Conservation (phyloP, 2,113 vertebrate species). For the Paramormyrops kingsleyae region DNA sequence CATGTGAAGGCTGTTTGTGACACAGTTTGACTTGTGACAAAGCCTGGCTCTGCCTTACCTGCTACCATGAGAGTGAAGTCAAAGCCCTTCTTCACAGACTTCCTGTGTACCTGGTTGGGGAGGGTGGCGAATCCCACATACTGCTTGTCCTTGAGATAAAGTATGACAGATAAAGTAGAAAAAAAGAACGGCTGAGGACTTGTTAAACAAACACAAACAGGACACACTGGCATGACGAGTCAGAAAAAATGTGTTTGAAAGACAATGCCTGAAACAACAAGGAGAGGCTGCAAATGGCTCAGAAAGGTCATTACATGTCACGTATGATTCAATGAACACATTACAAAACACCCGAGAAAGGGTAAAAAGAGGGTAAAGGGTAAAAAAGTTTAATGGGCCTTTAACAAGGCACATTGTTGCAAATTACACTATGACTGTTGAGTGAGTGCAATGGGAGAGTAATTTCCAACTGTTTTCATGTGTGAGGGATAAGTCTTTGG, state of each 20-base stretch:
- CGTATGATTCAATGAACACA: background rate
- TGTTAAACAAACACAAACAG: background rate
- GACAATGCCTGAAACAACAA: constrained; percentile 29
- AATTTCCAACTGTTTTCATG: background rate
- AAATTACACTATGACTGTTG: background rate
- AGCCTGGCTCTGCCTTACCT: constrained; percentile 58
- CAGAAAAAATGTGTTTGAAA: background rate
- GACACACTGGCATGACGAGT: background rate
- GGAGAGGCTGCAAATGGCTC: constrained; percentile 16
- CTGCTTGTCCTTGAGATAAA: constrained; percentile 81
- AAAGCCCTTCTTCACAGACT: constrained; percentile 97
- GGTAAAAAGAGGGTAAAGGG: background rate
- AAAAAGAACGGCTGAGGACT: background rate
- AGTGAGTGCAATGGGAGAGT: background rate
- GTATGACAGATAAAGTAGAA: constrained; percentile 34
- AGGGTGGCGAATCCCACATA: constrained; percentile 96
- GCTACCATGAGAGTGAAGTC: constrained; percentile 99
- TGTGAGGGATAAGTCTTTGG: background rate
- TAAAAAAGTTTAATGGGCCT: background rate
- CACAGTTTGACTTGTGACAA: background rate
- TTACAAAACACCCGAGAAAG: background rate
- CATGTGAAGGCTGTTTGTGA: background rate
- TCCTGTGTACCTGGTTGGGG: constrained; percentile 95
- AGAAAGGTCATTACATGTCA: background rate
- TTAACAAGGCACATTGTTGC: background rate